Conservation (phyloP, 2,797 vertebrate genomes). For the Etheostoma nigrum region DNA sequence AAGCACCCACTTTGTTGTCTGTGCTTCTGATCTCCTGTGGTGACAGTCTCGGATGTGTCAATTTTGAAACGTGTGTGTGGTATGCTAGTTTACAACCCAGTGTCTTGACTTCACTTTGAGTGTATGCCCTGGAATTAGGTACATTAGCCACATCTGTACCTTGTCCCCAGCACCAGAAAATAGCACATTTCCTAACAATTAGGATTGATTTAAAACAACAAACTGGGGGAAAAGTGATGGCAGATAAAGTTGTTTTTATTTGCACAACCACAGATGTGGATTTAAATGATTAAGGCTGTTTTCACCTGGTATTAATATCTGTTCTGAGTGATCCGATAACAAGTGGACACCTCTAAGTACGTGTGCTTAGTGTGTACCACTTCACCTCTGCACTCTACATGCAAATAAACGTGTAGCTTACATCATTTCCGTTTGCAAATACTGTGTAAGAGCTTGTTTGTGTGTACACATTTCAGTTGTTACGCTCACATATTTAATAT, state of each 20-base stretch:
- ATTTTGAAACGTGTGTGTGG: neutral
- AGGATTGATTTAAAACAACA: neutral
- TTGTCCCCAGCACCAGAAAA: neutral
- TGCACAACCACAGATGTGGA: slow-evolving; percentile 20
- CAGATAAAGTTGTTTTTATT: neutral
- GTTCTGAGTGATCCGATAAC: too few species aligned
- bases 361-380: too few species aligned
- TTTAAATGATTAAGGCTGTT: slow-evolving; percentile 16
- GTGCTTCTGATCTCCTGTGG: neutral
- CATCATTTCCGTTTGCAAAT: too few species aligned
- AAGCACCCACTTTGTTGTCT: neutral
- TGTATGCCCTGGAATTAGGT: neutral
- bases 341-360: too few species aligned
- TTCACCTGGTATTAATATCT: too few species aligned
- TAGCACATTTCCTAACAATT: neutral
- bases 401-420: too few species aligned
- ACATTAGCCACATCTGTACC: neutral
- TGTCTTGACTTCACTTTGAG: neutral
- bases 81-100: neutral
- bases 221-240: slow-evolving; percentile 3
- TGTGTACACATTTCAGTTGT: too few species aligned
- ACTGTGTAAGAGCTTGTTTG: too few species aligned
- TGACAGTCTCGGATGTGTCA: slow-evolving; percentile 8
- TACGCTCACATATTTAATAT: too few species aligned
- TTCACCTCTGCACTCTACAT: too few species aligned